Evolutionary conservation across 2,113 vertebrate species (phyloP), one percentile per base, ranked within the genome.

Genomic region (Pseudonaja textilis): DNA sequence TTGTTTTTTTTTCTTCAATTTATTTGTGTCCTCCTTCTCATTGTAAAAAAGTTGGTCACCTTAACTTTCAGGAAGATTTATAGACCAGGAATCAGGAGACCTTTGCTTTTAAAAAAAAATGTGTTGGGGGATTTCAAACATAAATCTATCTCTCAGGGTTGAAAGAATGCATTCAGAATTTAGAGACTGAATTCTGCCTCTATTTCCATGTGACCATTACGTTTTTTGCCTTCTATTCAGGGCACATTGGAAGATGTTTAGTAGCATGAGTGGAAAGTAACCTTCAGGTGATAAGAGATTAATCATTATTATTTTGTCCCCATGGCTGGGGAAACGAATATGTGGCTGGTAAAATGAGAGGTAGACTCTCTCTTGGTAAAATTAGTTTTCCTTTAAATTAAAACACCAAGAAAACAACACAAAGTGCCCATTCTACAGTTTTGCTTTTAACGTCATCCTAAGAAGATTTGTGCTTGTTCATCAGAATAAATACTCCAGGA

Each of bases 401-500:
- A 87, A 87, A 87, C 25, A 52, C 25, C 10, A 87, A 29, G 74
- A 81, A 81, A 81, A 9, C 18, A 42, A 39, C 7, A 54, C 1
- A 12, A 87, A n/a, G 16, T 54, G 47, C 26, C 12, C 26, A 50
- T 16, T 29, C 0, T 50, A 54, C 25, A 34, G 8, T 42, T 52
- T 61, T 2, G 29, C 54, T 69, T 57, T 89, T 52, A 81, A 4
- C 5, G 39, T 85, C 69, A 85, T 85, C 50, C 69, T 93, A 57
- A 52, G 34, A 25, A 34, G 50, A 91, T 50, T 25, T 47, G 86
- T 25, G 18, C 26, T 88, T 93, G 89, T 91, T 88, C 52, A 54
- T 55, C 91, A 42, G 25, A 91, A 74, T 88, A 34, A 85, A 89
- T 91, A 50, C 52, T 91, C 22, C 45, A 91, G 90, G n/a, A 69